Evolutionary conservation across 2,797 vertebrate species (phyloP).

Genomic region (Hippopotamyrus pictus): DNA sequence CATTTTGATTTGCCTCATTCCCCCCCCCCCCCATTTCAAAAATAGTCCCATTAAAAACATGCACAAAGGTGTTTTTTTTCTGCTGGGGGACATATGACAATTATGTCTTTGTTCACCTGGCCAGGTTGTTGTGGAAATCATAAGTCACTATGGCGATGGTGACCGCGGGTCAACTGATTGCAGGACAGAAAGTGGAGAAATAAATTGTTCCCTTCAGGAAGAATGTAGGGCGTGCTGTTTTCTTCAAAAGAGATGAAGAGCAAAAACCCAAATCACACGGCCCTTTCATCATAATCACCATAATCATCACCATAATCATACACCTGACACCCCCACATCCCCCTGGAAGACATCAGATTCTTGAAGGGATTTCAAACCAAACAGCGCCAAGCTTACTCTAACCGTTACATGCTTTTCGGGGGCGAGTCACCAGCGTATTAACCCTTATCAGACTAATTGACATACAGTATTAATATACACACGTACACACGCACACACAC

Average conservation of each 20-base stretch:
- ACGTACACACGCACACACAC: no score
- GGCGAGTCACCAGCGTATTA: neutral
- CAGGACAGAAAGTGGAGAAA: slow-evolving; percentile 39
- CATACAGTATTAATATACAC: neutral
- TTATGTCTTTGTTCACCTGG: slow-evolving; percentile 44
- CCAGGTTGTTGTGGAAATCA: slow-evolving; percentile 31
- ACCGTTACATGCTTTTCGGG: neutral
- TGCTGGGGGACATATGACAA: slow-evolving; percentile 38
- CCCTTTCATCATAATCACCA: neutral
- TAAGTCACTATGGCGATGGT: slow-evolving; percentile 46
- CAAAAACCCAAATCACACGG: neutral
- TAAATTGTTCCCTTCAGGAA: slow-evolving; percentile 28
- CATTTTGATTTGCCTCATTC: neutral
- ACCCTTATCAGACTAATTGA: neutral
- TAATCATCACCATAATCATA: neutral
- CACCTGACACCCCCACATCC: neutral
- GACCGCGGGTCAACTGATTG: slow-evolving; percentile 45
- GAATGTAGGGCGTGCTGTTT: neutral
- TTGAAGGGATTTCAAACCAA: neutral
- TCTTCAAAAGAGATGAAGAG: neutral
- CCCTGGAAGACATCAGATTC: neutral
- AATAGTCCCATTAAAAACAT: slow-evolving; percentile 16
- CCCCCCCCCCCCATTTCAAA: neutral
- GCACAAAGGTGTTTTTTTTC: slow-evolving; percentile 41
- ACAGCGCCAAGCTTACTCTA: neutral